Conservation (phyloP, 1,140 invertebrate genomes). For the Heliconius congener region DNA sequence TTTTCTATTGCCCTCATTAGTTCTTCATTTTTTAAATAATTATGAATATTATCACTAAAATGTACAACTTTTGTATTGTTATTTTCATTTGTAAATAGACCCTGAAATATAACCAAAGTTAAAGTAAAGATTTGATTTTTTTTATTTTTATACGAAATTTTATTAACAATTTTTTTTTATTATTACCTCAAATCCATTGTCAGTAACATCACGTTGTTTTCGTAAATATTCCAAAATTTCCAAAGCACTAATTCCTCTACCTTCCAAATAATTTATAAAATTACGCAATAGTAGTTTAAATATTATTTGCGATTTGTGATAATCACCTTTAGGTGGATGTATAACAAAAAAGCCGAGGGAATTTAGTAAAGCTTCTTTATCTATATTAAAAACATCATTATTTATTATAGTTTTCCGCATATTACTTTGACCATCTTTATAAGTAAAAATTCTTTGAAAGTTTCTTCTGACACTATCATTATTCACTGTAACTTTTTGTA, state of each 20-base stretch:
- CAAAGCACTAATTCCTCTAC: not conserved
- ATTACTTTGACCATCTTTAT: not conserved
- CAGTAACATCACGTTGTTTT: not conserved
- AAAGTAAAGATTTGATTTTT: not conserved
- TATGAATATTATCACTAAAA: not conserved
- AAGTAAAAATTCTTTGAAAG: not conserved
- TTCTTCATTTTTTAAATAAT: not conserved
- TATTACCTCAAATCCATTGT: not conserved
- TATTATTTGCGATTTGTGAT: not conserved
- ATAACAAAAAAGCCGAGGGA: not conserved
- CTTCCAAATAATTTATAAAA: not conserved
- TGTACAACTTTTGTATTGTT: not conserved
- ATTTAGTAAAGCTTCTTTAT: not conserved
- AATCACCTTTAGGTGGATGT: not conserved
- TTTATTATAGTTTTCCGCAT: not conserved
- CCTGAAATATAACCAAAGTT: not conserved
- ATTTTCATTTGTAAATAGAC: not conserved
- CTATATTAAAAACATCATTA: not conserved
- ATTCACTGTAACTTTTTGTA: not conserved
- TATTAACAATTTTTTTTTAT: too few species aligned
- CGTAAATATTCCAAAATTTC: conserved; percentile 12
- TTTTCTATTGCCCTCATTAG: not conserved
- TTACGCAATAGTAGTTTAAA: not conserved
- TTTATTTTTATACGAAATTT: too few species aligned
- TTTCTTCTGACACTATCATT: not conserved